These are phyloP conservation scores for Brachylomia viminalis DNA, from an alignment of 2,888 invertebrate genomes.

Conservation along the genomic window DNA sequence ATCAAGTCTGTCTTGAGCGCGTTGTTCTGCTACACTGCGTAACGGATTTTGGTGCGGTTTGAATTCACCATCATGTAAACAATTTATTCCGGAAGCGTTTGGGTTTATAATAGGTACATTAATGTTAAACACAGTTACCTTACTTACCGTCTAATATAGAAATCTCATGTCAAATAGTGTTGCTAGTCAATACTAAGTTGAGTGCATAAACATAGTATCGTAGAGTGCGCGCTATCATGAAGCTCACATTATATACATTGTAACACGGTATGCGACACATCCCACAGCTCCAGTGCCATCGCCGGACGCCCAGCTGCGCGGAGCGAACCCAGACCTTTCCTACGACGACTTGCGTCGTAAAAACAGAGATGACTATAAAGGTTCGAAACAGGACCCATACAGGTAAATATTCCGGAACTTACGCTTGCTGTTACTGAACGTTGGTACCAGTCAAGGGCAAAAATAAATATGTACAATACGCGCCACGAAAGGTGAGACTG, in stretches of 20 bases:
- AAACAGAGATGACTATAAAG: constrained; percentile 92
- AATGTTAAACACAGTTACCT: background rate
- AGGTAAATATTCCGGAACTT: constrained; percentile 73
- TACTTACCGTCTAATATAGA: background rate
- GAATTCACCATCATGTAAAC: no score
- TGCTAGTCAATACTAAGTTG: background rate
- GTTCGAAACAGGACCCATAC: constrained; percentile 86
- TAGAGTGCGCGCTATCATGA: background rate
- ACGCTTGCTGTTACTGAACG: background rate
- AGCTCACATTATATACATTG: background rate
- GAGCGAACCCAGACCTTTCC: constrained; percentile 83
- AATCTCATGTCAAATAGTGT: background rate
- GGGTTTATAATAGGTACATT: background rate
- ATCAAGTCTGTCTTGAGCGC: background rate
- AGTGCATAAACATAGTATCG: background rate
- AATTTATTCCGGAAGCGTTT: background rate
- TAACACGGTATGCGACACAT: background rate
- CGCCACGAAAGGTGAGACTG: no score
- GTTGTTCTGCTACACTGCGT: background rate
- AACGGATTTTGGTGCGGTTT: background rate
- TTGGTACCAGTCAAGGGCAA: background rate
- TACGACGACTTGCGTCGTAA: constrained; percentile 94
- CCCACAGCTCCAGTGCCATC: constrained; percentile 1
- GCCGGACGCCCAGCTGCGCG: constrained; percentile 55
- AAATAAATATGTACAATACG: background rate